These are phyloP conservation scores for Clarias magur DNA, from an alignment of 2,113 vertebrate species.

Conservation along the genomic window DNA sequence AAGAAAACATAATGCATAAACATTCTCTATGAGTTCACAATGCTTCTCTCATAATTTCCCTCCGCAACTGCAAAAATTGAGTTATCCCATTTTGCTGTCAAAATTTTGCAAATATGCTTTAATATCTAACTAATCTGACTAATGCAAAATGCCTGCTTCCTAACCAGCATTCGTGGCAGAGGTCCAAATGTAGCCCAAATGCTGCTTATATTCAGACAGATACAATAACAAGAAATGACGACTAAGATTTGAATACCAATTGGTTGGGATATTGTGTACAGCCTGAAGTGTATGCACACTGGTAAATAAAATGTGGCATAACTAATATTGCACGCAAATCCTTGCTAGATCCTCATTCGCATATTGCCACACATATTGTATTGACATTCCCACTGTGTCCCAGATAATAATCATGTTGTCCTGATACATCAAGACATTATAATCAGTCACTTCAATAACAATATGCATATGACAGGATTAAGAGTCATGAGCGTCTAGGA, in stretches of 20 bases:
- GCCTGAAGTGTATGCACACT: not conserved
- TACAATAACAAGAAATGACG: not conserved
- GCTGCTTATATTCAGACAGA: not conserved
- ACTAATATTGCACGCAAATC: not conserved
- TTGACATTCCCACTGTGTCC: slow-evolving; percentile 1
- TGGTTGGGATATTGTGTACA: not conserved
- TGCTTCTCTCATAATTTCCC: too few species aligned
- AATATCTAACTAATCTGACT: not conserved
- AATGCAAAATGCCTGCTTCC: not conserved
- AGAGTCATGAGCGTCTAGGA: not conserved
- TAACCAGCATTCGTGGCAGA: not conserved
- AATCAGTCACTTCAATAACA: slow-evolving; percentile 29
- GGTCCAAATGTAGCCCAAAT: not conserved
- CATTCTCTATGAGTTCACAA: too few species aligned
- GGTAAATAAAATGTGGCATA: not conserved
- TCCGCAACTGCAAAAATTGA: too few species aligned
- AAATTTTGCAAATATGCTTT: not conserved
- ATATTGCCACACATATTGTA: not conserved
- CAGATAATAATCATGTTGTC: slow-evolving; percentile 24
- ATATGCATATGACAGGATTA: slow-evolving; percentile 23
- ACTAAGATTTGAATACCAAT: not conserved
- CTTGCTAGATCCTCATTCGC: not conserved
- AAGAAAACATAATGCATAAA: too few species aligned
- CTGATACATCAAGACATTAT: slow-evolving; percentile 17
- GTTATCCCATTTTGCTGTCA: too few species aligned